phyloP scores from a whole-genome alignment of 2,113 vertebrate species.

The Dunckerocampus dactyliophorus region DNA sequence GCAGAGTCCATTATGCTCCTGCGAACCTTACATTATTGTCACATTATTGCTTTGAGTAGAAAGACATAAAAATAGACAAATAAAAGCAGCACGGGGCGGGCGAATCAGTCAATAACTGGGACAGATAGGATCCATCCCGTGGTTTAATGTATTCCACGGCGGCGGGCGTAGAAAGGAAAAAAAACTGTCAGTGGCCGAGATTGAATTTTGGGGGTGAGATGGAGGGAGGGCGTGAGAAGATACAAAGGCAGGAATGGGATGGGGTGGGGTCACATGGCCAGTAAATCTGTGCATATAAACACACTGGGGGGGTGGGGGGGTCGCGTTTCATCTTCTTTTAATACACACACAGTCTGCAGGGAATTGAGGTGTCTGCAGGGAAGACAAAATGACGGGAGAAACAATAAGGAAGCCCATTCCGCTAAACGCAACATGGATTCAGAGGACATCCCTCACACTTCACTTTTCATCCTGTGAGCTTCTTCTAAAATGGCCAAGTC shows the following conservation, averaged over 20 bases:
- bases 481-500: too few relatives aligned
- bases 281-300: conserved; percentile 50
- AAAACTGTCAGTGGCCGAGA: conserved; percentile 54
- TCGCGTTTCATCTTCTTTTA: conserved; percentile 44
- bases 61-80: conserved; percentile 36
- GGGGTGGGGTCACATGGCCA: conserved; percentile 24
- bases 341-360: conserved; percentile 6
- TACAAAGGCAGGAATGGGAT: conserved; percentile 23
- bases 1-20: conserved; percentile 43
- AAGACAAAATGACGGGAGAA: conserved; percentile 27
- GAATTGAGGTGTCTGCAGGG: conserved; percentile 8
- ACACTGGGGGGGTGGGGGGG: conserved; percentile 23
- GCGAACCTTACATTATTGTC: conserved; percentile 19
- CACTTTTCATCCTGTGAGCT: too few relatives aligned
- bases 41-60: conserved; percentile 19
- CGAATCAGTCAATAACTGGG: conserved; percentile 62
- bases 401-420: conserved; percentile 29
- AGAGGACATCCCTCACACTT: too few relatives aligned
- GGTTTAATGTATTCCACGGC: conserved; percentile 61
- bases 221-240: conserved; percentile 19
- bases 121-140: conserved; percentile 46
- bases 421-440: conserved; percentile 34
- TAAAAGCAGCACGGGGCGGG: conserved; percentile 34
- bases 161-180: conserved; percentile 35
- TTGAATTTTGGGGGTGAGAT: conserved; percentile 59